Evolutionary conservation across 1,140 invertebrate species (phyloP).

Genomic region (Steinernema khuongi): DNA sequence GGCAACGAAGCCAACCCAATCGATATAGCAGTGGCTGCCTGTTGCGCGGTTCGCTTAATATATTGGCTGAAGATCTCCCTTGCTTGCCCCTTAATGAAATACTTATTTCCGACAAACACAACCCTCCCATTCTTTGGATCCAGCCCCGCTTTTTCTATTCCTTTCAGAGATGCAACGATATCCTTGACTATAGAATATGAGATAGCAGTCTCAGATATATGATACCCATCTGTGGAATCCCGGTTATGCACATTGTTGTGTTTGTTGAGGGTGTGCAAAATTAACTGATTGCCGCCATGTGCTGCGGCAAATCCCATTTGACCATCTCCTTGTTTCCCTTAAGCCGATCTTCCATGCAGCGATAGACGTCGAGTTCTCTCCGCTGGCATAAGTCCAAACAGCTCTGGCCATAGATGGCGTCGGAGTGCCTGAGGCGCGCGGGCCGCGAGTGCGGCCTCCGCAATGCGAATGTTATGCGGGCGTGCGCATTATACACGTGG

Average conservation of each 20-base stretch:
- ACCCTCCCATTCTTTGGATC: not conserved
- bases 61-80: not conserved
- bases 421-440: not conserved
- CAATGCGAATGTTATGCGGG: not conserved
- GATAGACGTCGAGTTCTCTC: not conserved
- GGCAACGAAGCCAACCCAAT: not conserved
- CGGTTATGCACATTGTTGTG: too few species aligned
- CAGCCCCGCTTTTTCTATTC: not conserved
- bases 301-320: too few species aligned
- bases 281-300: too few species aligned
- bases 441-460: not conserved
- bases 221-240: too few species aligned
- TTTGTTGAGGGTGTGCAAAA: too few species aligned
- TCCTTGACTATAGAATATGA: too few species aligned
- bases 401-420: not conserved
- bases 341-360: not conserved
- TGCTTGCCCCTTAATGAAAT: not conserved
- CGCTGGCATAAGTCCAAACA: not conserved
- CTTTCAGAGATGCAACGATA: not conserved
- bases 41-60: not conserved
- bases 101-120: not conserved
- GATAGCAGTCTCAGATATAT: too few species aligned
- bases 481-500: constrained; percentile 10
- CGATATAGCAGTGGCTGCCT: not conserved
- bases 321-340: not conserved